phyloP scores from a whole-genome alignment of 2,113 vertebrate genomes.

The Pristiophorus japonicus region DNA sequence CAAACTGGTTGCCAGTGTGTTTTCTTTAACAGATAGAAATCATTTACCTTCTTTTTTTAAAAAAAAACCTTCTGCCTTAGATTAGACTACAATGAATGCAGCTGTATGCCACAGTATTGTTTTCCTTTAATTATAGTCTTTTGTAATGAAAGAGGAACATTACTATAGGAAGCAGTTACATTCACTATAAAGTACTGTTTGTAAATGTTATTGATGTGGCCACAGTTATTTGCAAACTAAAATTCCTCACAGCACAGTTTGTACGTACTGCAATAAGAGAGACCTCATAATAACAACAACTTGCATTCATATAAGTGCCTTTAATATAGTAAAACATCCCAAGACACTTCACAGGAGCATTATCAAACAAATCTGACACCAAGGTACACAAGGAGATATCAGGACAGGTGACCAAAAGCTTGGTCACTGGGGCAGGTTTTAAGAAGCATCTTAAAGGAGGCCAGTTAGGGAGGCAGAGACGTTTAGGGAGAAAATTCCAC shows the following conservation, averaged over 20 bases:
- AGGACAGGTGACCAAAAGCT: background rate
- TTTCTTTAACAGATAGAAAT: background rate
- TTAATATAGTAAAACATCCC: background rate
- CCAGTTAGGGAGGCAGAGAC: background rate
- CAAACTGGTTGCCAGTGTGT: background rate
- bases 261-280: background rate
- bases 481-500: background rate
- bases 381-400: background rate
- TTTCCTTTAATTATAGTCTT: background rate
- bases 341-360: background rate
- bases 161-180: background rate
- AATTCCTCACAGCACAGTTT: background rate
- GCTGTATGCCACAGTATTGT: background rate
- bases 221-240: background rate
- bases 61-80: background rate
- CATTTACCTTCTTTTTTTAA: background rate
- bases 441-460: background rate
- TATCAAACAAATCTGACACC: background rate
- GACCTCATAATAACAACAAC: background rate
- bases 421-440: background rate
- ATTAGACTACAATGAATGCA: background rate
- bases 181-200: background rate
- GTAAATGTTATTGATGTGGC: background rate
- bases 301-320: background rate
- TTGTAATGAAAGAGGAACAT: background rate